Conservation (phyloP, 2,113 vertebrate genomes). For the Maccullochella peelii region DNA sequence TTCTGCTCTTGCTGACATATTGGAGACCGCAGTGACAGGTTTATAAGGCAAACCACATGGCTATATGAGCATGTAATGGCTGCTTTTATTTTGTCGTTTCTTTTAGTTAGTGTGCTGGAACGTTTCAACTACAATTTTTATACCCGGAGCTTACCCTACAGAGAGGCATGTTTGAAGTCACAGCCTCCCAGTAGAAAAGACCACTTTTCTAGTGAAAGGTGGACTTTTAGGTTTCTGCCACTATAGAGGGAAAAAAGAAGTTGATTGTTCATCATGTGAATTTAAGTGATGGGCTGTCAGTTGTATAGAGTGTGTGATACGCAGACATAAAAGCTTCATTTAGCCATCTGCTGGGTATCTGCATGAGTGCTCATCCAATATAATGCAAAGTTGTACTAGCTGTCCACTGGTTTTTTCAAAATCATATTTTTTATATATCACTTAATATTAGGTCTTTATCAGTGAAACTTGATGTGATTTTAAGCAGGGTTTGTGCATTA, state of each 20-base stretch:
- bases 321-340: not conserved
- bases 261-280: not conserved
- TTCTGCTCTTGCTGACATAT: not conserved
- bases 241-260: not conserved
- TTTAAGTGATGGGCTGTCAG: not conserved
- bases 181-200: not conserved
- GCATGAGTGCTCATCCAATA: not conserved
- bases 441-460: not conserved
- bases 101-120: conserved; percentile 22
- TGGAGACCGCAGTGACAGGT: not conserved
- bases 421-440: not conserved
- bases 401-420: not conserved
- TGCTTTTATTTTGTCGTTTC: conserved; percentile 22
- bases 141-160: not conserved
- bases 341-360: not conserved
- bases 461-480: not conserved
- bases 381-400: not conserved
- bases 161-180: not conserved
- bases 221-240: not conserved
- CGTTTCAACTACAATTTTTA: not conserved
- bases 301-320: not conserved
- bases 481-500: not conserved
- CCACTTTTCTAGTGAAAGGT: not conserved
- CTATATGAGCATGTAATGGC: conserved; percentile 15
- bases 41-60: conserved; percentile 2